These are phyloP conservation scores for Sinosuthora webbiana DNA, from an alignment of 2,113 vertebrate species.

Conservation along the genomic window DNA sequence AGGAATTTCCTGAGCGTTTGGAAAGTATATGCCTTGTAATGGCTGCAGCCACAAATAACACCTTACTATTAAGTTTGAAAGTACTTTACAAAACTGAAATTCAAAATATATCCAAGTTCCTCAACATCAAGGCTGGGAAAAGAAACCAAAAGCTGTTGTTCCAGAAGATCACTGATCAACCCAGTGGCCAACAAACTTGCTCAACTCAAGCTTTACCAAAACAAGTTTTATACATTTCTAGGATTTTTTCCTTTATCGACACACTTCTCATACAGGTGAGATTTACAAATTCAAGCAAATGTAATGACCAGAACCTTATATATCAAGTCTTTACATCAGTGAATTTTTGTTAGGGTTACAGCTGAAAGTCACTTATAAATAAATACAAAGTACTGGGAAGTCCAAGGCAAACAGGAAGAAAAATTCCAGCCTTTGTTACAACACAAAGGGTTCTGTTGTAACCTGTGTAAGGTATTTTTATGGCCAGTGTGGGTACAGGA, in stretches of 20 bases:
- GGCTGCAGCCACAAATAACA: neutral
- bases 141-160: neutral
- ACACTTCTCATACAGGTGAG: neutral
- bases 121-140: neutral
- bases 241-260: neutral
- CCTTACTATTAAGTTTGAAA: neutral
- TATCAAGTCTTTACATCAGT: neutral
- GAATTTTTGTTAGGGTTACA: neutral
- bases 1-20: neutral
- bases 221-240: neutral
- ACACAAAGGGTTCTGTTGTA: neutral
- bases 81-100: neutral
- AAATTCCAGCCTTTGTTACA: neutral
- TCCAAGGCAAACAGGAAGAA: neutral
- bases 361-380: neutral
- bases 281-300: neutral
- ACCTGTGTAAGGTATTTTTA: neutral
- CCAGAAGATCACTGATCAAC: neutral
- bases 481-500: neutral
- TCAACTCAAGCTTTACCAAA: neutral
- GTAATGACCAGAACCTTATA: neutral
- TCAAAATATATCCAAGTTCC: neutral
- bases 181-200: neutral
- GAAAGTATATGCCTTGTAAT: neutral
- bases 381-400: neutral